phyloP scores from a whole-genome alignment of 2,888 invertebrate species.

The Drosophila anomelani region DNA sequence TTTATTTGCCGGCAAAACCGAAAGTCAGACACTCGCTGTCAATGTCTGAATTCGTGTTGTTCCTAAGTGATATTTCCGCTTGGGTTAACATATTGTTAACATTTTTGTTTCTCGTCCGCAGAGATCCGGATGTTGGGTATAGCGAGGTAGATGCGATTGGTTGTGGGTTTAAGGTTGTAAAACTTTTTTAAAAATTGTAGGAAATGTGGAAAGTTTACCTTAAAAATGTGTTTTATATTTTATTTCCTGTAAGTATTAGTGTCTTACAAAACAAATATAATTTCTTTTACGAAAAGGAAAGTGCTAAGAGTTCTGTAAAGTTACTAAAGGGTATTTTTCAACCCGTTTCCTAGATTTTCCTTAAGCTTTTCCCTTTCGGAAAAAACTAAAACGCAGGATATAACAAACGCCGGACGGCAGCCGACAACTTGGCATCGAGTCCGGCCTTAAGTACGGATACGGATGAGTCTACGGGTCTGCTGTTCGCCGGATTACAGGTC shows the following conservation, averaged over 20 bases:
- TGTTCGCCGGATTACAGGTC: conserved; percentile 48
- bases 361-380: not conserved
- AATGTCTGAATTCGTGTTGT: conserved; percentile 38
- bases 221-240: too few relatives aligned
- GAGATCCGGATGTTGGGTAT: not conserved
- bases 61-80: conserved; percentile 66
- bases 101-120: conserved; percentile 41
- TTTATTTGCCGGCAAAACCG: conserved; percentile 17
- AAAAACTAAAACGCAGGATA: conserved; percentile 2
- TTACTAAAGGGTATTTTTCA: not conserved
- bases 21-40: conserved; percentile 27
- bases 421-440: conserved; percentile 23
- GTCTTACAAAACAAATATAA: not conserved
- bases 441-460: conserved; percentile 9
- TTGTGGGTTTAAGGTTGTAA: not conserved
- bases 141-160: not conserved
- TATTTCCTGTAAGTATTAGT: not conserved
- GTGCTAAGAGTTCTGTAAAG: too few relatives aligned
- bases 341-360: not conserved
- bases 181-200: not conserved
- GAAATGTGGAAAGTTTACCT: not conserved
- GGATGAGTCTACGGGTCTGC: conserved; percentile 16
- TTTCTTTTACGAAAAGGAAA: not conserved
- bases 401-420: conserved; percentile 17
- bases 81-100: conserved; percentile 59